Percentiles rank a stretch among this genome's conserved stretches.
phyloP scores from a whole-genome alignment of 2,113 vertebrate genomes.

The Perca fluviatilis region DNA sequence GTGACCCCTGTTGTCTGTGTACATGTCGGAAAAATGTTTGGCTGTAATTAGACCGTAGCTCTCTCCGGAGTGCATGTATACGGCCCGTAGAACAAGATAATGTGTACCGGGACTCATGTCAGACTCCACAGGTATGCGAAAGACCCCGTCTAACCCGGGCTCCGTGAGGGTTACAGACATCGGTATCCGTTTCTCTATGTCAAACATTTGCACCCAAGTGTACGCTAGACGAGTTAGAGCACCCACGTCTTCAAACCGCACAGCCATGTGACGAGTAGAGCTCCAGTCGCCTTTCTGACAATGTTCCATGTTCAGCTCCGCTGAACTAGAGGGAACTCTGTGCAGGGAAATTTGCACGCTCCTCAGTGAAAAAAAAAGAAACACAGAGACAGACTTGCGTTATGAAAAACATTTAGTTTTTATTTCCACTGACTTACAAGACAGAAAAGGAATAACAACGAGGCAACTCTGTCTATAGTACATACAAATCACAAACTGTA shows the following conservation, averaged over 20 bases:
- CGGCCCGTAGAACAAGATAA: background rate
- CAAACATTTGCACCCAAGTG: slow-evolving; percentile 6
- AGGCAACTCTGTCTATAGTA: too few relatives aligned
- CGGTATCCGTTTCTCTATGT: slow-evolving; percentile 1
- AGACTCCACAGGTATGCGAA: background rate
- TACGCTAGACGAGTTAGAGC: background rate
- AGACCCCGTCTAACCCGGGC: background rate
- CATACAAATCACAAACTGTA: too few relatives aligned
- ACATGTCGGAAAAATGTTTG: slow-evolving; percentile 9
- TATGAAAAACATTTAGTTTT: too few relatives aligned
- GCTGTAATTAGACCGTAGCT: background rate
- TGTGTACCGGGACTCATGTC: too few relatives aligned
- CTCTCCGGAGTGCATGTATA: background rate
- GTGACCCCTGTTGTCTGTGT: slow-evolving; percentile 7
- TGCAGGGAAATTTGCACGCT: too few relatives aligned
- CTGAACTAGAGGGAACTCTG: too few relatives aligned
- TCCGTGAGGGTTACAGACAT: background rate
- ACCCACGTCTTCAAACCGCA: background rate
- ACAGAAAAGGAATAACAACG: too few relatives aligned
- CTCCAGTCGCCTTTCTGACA: background rate
- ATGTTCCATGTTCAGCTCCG: too few relatives aligned
- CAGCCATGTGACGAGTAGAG: background rate
- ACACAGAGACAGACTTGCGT: too few relatives aligned
- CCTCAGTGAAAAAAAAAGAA: too few relatives aligned
- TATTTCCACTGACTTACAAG: too few relatives aligned